Base-by-base conservation (phyloP, 2,888 invertebrate species). In the Tigriopus californicus region DNA sequence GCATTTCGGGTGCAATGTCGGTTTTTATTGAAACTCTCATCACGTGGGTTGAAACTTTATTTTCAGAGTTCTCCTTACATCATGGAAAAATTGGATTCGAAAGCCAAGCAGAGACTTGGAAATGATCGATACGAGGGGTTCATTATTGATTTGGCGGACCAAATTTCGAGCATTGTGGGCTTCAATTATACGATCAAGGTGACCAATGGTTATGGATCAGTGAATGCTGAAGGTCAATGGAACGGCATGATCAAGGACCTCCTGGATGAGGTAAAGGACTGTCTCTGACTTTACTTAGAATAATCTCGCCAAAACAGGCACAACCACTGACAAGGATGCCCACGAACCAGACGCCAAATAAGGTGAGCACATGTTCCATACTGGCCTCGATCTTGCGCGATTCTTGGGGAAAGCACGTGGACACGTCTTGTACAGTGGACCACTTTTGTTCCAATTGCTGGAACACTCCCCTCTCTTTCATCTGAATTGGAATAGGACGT, bases 211-310 rank as follows among this genome's bases (percentile, higher is more conserved):
- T 57, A 61, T 41, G 61, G 61, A 6, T 15, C 55, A 11, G 40
- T 52, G 2, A 42, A 55, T 42, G 24, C 65, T 1, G 65, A 68
- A 41, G 69, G 68, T 1, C 60, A 63, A 1, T 70, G 70, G 70
- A 66, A 66, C 48, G 70, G 69, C 2, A 66, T 67, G 41, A 66
- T 70, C n/a, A 65, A 65, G 22, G 68, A 70, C 58, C 63, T 70
- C 4, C 66, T 68, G 15, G 25, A 40, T 48, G 61, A 52, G 42
- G 53, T 46, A 61, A 44, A n/a, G 12, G 13, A 41, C 8, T 13
- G 49, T 22, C 49, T 8, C 33, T 33, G 3, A 33, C 3, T 33
- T 33, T 33, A 8, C 33, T 33, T 5, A 33, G 3, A 3, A 33
- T 33, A 33, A 33, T 33, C 33, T 33, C 33, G 33, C 33, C 33